Conservation (phyloP, 2,797 vertebrate species). For the Pseudotriccus pelzelni region DNA sequence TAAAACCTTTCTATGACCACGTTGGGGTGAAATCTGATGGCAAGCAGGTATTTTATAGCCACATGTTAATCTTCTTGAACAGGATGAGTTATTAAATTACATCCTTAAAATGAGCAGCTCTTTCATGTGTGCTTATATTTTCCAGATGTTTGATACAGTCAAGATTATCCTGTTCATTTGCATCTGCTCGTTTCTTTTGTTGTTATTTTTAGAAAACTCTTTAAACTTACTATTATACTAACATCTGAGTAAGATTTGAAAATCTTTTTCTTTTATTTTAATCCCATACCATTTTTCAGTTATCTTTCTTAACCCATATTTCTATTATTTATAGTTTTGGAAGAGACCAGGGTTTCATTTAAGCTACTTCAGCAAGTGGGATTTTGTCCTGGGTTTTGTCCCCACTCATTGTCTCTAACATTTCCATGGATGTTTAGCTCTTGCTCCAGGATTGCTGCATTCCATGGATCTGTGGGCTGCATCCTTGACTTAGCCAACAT, state of each 20-base stretch:
- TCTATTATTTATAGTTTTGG: background rate
- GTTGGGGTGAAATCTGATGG: background rate
- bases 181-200: background rate
- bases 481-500: background rate
- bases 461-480: background rate
- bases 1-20: background rate
- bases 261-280: background rate
- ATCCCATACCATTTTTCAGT: background rate
- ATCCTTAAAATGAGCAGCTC: background rate
- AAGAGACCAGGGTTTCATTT: background rate
- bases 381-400: background rate
- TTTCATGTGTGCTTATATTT: background rate
- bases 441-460: background rate
- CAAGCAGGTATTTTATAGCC: background rate
- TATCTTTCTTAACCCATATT: background rate
- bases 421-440: background rate
- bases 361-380: background rate
- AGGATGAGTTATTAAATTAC: slow-evolving; percentile 7
- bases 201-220: slow-evolving; percentile 14
- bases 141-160: slow-evolving; percentile 37
- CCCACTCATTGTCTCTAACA: background rate
- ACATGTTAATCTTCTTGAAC: background rate
- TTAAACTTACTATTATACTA: background rate
- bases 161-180: background rate
- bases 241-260: background rate